A percentile compares a stretch with the other conserved stretches of the same genome.
phyloP scores from a whole-genome alignment of 2,888 invertebrate genomes.

The Polietes domitor region DNA sequence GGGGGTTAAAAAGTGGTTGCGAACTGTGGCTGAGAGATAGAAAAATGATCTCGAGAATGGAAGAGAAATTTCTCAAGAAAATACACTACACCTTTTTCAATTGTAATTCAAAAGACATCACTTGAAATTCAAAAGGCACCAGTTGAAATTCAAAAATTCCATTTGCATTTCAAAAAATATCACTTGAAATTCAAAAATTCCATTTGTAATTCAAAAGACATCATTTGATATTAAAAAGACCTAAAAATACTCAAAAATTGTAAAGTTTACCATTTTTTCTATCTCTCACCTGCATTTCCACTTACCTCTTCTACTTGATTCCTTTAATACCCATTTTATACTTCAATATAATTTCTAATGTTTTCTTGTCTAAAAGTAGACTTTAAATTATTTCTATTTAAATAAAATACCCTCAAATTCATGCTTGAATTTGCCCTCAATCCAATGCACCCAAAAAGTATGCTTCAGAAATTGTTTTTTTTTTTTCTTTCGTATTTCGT shows the following conservation, averaged over 20 bases:
- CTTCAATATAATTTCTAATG: background rate
- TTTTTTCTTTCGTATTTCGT: background rate
- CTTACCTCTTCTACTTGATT: background rate
- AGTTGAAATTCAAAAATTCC: too few species aligned
- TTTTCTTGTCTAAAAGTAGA: too few species aligned
- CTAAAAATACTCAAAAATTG: too few species aligned
- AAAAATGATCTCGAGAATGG: background rate
- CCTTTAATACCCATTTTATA: background rate
- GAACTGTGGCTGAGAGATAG: background rate
- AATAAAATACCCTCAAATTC: background rate
- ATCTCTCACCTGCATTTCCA: background rate
- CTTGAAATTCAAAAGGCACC: too few species aligned
- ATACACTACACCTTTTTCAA: too few species aligned
- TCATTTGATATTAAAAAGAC: too few species aligned
- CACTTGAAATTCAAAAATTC: too few species aligned
- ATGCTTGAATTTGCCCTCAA: background rate
- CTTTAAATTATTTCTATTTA: background rate
- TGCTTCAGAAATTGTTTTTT: slow-evolving; percentile 1
- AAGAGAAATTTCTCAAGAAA: background rate
- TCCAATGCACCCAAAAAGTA: background rate
- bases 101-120: too few species aligned
- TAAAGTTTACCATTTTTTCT: background rate
- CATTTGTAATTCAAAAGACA: too few species aligned
- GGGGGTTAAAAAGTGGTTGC: background rate
- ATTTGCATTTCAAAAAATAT: too few species aligned